phyloP scores from a whole-genome alignment of 23 tunicate genomes.

The Botrylloides violaceus region DNA sequence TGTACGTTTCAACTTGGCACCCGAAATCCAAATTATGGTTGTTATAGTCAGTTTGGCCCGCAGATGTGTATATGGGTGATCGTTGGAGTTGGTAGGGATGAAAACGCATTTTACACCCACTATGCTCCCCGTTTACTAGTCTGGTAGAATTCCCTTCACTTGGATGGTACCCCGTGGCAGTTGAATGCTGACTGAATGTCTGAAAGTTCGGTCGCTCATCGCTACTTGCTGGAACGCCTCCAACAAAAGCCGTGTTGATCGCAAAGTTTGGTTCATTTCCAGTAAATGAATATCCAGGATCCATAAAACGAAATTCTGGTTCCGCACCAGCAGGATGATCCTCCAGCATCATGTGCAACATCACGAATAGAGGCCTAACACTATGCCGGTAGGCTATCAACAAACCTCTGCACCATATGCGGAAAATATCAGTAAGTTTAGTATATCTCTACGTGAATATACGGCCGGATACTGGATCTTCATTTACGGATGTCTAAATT shows the following conservation, averaged over 20 bases:
- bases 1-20: background rate
- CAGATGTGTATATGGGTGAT: background rate
- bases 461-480: too few species aligned
- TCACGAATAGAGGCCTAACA: too few species aligned
- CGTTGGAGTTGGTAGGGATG: background rate
- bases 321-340: conserved; percentile 8
- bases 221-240: background rate
- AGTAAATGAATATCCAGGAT: background rate
- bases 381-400: too few species aligned
- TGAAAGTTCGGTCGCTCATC: background rate
- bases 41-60: background rate
- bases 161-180: background rate
- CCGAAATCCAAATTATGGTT: background rate
- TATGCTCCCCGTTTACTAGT: background rate
- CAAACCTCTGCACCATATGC: too few species aligned
- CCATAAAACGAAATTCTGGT: background rate
- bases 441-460: too few species aligned
- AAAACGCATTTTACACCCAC: background rate
- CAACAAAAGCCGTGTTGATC: background rate
- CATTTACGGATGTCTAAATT: too few species aligned
- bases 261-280: too few species aligned
- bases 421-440: too few species aligned
- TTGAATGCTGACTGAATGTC: background rate
- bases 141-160: background rate
- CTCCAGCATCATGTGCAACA: conserved; percentile 32